phyloP scores from a whole-genome alignment of 2,888 invertebrate species.

The Girardia tigrina region DNA sequence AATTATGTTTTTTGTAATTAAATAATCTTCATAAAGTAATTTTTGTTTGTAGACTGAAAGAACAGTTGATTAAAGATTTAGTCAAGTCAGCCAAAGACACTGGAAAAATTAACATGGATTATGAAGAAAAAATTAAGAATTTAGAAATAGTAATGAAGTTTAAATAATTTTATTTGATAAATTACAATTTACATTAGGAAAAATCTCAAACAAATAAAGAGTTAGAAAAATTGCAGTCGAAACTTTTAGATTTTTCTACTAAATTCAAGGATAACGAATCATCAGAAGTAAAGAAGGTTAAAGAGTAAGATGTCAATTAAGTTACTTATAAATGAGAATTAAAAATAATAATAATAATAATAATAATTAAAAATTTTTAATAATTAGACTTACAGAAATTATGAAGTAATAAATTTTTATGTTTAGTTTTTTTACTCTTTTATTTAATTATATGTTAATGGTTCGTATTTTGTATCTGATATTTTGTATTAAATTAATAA shows the following conservation, averaged over 20 bases:
- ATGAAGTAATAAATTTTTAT: too few relatives aligned
- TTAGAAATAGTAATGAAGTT: conserved; percentile 28
- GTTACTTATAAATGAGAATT: not conserved
- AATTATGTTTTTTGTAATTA: too few relatives aligned
- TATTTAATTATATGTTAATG: too few relatives aligned
- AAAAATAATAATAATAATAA: too few relatives aligned
- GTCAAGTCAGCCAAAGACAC: conserved; percentile 48
- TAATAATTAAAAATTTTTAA: too few relatives aligned
- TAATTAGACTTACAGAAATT: conserved; percentile 14
- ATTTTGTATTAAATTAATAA: too few relatives aligned
- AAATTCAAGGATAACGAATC: conserved; percentile 21
- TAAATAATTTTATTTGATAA: not conserved
- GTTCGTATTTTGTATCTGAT: too few relatives aligned
- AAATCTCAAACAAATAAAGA: conserved; percentile 19
- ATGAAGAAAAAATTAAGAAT: conserved; percentile 30
- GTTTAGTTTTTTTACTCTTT: too few relatives aligned
- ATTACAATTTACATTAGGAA: too few relatives aligned
- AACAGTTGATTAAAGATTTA: conserved; percentile 47
- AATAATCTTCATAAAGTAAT: too few relatives aligned
- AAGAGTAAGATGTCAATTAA: not conserved
- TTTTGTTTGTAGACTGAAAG: conserved; percentile 44
- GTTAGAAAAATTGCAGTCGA: not conserved
- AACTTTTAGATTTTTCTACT: conserved; percentile 2
- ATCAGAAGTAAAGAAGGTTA: not conserved
- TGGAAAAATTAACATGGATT: conserved; percentile 44